These are phyloP conservation scores for Poecilobothrus nobilitatus DNA, from an alignment of 2,888 invertebrate species.

Conservation along the genomic window DNA sequence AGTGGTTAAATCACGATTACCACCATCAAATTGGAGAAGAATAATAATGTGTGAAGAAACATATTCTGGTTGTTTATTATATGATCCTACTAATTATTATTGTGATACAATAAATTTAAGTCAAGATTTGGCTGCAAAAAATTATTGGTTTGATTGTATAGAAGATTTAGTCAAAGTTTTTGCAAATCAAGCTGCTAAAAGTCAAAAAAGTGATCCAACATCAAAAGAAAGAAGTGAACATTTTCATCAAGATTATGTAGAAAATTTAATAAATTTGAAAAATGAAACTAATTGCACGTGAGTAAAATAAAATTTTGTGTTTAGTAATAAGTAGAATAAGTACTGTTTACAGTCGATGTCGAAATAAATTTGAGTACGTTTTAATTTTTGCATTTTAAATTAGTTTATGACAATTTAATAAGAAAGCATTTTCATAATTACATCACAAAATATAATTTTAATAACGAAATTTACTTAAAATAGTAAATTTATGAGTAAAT, in stretches of 20 bases:
- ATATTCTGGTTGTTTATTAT: conserved; percentile 63
- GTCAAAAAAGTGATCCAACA: conserved; percentile 63
- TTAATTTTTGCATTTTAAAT: too few species aligned
- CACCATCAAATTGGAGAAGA: background rate
- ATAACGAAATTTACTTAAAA: too few species aligned
- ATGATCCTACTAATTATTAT: conserved; percentile 68
- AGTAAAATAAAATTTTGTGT: conserved; percentile 20
- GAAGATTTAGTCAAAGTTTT: conserved; percentile 79
- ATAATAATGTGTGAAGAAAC: background rate
- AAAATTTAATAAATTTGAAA: conserved; percentile 51
- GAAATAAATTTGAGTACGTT: too few species aligned
- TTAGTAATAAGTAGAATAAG: conserved; percentile 18
- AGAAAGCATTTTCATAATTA: too few species aligned
- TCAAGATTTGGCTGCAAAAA: conserved; percentile 73
- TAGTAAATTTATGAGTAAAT: too few species aligned
- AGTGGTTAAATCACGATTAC: background rate
- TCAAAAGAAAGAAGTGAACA: conserved; percentile 70
- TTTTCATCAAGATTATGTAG: conserved; percentile 75
- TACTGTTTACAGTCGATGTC: too few species aligned
- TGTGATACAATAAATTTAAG: conserved; percentile 90
- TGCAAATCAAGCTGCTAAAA: conserved; percentile 69
- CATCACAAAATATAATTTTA: too few species aligned
- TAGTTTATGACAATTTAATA: too few species aligned
- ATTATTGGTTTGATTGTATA: conserved; percentile 89
- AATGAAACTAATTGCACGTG: conserved; percentile 26